A percentile compares a stretch with the other conserved stretches of the same genome.
phyloP scores from a whole-genome alignment of 2,888 invertebrate species.

The Eilema griseolum region DNA sequence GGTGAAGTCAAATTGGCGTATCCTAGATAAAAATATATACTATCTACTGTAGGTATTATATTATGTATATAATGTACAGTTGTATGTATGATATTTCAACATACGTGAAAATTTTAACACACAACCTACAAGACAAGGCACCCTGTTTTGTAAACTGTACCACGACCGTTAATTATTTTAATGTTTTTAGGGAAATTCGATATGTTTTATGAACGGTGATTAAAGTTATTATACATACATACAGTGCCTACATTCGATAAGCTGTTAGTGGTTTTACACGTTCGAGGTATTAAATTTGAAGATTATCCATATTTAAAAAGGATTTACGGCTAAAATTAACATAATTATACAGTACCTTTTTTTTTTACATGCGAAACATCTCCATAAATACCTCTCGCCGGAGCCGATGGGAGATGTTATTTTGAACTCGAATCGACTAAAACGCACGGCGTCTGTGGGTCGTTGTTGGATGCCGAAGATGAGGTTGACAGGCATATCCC shows the following conservation, averaged over 20 bases:
- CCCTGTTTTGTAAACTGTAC: neutral
- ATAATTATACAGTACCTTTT: neutral
- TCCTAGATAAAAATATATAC: no score
- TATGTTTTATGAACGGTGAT: neutral
- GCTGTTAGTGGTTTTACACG: neutral
- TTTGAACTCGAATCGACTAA: no score
- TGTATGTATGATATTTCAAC: neutral
- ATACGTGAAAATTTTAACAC: neutral
- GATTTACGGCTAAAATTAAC: neutral
- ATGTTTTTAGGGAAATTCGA: neutral
- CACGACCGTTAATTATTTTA: neutral
- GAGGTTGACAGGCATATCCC: no score
- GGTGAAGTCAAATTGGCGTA: no score
- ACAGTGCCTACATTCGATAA: neutral
- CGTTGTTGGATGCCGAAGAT: no score
- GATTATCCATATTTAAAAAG: neutral
- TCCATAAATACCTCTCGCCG: no score
- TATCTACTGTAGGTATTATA: no score
- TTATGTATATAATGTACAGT: no score
- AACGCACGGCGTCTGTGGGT: no score
- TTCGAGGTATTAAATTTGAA: constrained; percentile 1
- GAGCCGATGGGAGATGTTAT: no score
- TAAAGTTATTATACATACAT: neutral
- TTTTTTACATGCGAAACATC: no score
- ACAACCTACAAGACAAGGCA: neutral